Evolutionary conservation across 2,113 vertebrate species (phyloP).

Genomic region (Podilymbus podiceps): DNA sequence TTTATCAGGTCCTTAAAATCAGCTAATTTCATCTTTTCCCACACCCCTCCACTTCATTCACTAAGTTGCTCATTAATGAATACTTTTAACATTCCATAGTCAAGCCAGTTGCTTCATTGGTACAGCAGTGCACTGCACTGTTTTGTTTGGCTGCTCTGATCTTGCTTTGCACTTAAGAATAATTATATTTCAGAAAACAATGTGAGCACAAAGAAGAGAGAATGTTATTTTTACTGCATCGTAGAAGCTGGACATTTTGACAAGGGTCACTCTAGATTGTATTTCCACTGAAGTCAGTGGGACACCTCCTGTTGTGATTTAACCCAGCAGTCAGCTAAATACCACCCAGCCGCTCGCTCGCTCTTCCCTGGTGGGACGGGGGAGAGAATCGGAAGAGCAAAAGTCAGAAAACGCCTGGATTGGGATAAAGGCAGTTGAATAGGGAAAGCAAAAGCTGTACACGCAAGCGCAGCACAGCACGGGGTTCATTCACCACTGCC

Average conservation of each 20-base stretch:
- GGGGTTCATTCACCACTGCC: too few species aligned
- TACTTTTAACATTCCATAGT: neutral
- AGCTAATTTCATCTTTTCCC: slow-evolving; percentile 12
- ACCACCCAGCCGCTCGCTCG: too few species aligned
- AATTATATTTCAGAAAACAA: neutral
- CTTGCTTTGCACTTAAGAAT: neutral
- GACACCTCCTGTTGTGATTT: neutral
- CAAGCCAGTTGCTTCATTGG: neutral
- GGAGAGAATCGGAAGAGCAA: too few species aligned
- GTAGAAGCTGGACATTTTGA: accelerated
- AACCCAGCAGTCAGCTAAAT: too few species aligned
- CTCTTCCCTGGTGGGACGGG: too few species aligned
- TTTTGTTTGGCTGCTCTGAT: neutral
- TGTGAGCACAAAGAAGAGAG: neutral
- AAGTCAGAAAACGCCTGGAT: too few species aligned
- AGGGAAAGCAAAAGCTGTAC: too few species aligned
- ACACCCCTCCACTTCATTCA: slow-evolving; percentile 19
- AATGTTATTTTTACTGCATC: neutral
- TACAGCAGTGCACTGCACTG: neutral
- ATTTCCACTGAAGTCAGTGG: neutral
- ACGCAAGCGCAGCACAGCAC: too few species aligned
- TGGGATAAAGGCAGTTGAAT: too few species aligned
- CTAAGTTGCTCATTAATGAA: neutral
- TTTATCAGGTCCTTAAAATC: neutral
- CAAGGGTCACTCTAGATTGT: neutral